Evolutionary conservation across 2,113 vertebrate genomes (phyloP).

Genomic region (Suricata suricatta): DNA sequence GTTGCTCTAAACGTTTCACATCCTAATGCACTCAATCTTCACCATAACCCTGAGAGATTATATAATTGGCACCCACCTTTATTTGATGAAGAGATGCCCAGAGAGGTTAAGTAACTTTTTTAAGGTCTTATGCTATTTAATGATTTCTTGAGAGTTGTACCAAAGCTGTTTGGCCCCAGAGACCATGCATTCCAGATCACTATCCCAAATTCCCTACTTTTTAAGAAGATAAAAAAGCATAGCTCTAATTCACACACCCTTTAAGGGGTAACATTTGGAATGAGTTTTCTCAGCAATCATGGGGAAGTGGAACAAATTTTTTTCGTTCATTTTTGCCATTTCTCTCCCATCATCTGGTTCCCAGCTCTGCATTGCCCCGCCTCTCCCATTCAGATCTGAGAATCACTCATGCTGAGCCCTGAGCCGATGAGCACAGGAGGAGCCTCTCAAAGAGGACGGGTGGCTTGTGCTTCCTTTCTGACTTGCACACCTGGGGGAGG

Average conservation of each 20-base stretch:
- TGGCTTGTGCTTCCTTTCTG: background rate
- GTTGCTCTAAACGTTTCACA: background rate
- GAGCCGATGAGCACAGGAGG: background rate
- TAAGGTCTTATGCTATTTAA: background rate
- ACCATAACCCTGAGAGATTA: background rate
- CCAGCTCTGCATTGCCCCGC: background rate
- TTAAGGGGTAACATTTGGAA: background rate
- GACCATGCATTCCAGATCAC: background rate
- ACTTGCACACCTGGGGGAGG: background rate
- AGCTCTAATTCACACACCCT: background rate
- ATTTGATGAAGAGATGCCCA: background rate
- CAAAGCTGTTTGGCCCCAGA: background rate
- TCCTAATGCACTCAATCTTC: background rate
- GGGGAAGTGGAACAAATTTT: background rate
- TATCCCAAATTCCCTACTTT: background rate
- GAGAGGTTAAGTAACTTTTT: background rate
- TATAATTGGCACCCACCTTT: background rate
- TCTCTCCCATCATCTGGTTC: background rate
- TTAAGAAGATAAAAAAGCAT: background rate
- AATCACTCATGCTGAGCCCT: background rate
- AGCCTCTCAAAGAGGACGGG: accelerated
- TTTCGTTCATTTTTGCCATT: background rate
- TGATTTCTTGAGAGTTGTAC: background rate
- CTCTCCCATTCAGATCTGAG: background rate
- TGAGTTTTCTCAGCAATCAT: background rate